Conservation (phyloP, 2,113 vertebrate genomes). For the Pterocles gutturalis region DNA sequence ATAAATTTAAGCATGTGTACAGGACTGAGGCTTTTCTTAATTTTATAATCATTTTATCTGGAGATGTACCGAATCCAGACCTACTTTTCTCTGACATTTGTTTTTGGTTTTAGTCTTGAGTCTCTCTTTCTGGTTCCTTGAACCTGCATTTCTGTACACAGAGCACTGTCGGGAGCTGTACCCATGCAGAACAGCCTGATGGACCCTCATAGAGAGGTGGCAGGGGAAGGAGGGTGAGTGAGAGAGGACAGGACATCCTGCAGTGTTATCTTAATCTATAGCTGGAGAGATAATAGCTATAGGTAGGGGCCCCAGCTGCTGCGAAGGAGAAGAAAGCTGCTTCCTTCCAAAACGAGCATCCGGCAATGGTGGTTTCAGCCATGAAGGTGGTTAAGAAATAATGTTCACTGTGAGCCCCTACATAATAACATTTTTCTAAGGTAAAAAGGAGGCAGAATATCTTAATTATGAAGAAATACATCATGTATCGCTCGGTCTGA, state of each 20-base stretch:
- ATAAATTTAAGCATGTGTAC: slow-evolving; percentile 9
- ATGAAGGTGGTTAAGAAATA: too few species aligned
- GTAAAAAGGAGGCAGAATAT: not conserved
- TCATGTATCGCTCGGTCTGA: not conserved
- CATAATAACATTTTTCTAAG: not conserved
- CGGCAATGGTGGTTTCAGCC: not conserved
- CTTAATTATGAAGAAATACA: not conserved
- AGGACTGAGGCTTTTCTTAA: slow-evolving; percentile 3
- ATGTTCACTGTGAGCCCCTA: not conserved
- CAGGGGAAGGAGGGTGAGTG: not conserved
- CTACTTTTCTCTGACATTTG: not conserved
- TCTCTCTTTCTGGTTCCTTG: not conserved
- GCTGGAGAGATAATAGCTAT: not conserved
- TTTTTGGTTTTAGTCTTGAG: not conserved
- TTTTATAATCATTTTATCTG: not conserved
- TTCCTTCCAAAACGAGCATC: not conserved
- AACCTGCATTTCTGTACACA: not conserved
- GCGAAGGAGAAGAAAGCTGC: not conserved
- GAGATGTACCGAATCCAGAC: slow-evolving; percentile 26
- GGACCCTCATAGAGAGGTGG: not conserved
- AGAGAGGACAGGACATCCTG: not conserved
- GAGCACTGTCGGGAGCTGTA: not conserved
- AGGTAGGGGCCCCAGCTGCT: not conserved
- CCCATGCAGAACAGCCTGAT: rapidly evolving
- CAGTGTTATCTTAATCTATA: not conserved